phyloP scores from a whole-genome alignment of 2,113 vertebrate genomes.

The Bubo bubo region DNA sequence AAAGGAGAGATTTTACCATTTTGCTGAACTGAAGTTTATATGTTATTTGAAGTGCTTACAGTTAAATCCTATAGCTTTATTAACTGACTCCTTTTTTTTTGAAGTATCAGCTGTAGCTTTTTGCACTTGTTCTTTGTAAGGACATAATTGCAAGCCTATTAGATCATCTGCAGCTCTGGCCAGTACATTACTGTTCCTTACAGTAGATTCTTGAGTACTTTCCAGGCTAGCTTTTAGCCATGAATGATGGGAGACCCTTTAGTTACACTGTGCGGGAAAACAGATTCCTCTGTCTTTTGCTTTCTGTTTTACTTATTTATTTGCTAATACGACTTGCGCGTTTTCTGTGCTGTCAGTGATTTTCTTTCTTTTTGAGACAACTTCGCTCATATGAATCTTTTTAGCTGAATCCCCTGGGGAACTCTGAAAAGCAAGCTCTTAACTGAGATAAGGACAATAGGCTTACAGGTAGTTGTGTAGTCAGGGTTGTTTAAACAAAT shows the following conservation, averaged over 20 bases:
- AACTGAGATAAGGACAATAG: background rate
- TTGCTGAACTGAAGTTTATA: background rate
- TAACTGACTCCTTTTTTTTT: background rate
- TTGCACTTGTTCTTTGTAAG: constrained; percentile 12
- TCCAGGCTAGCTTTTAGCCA: background rate
- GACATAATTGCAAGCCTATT: background rate
- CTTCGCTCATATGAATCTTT: background rate
- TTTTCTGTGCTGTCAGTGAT: background rate
- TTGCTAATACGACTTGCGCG: fast-evolving
- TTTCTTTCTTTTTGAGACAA: background rate
- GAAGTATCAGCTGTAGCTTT: background rate
- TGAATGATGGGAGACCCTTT: background rate
- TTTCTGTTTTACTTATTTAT: background rate
- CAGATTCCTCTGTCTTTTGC: background rate
- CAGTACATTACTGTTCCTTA: background rate
- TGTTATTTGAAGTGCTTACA: background rate
- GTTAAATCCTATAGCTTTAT: background rate
- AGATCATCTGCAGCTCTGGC: background rate
- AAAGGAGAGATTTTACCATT: background rate
- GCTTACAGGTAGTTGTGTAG: constrained; percentile 13
- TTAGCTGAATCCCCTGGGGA: background rate
- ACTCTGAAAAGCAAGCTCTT: background rate
- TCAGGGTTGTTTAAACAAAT: background rate
- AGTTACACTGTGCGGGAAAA: background rate
- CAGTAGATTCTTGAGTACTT: background rate